phyloP scores from a whole-genome alignment of 2,113 vertebrate genomes.

The Hystrix cristata region DNA sequence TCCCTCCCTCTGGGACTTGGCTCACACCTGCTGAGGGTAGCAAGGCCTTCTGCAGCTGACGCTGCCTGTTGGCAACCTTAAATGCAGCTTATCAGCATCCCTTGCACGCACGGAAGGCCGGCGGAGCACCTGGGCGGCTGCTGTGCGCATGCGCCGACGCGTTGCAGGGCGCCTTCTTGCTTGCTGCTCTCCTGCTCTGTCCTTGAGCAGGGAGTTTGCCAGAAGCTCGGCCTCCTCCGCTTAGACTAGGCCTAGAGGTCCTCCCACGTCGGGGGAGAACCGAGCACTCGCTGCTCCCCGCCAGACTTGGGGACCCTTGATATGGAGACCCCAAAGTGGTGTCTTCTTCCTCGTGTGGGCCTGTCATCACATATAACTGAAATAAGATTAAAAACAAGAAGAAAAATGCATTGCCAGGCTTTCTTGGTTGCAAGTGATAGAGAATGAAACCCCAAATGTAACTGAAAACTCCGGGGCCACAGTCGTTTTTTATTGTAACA shows the following conservation, averaged over 20 bases:
- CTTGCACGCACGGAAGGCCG: neutral
- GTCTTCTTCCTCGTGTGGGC: neutral
- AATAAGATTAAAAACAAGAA: neutral
- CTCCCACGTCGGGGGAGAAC: neutral
- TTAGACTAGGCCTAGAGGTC: neutral
- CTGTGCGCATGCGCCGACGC: rapidly evolving
- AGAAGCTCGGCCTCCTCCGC: rapidly evolving
- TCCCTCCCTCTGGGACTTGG: neutral
- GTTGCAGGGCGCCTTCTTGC: neutral
- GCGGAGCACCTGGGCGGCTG: neutral
- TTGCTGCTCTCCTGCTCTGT: neutral
- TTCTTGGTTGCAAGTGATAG: slow-evolving; percentile 3
- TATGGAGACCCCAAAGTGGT: neutral
- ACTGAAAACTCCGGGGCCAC: neutral
- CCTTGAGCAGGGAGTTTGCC: neutral
- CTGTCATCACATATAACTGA: neutral
- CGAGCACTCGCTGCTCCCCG: neutral
- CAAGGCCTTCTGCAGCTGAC: neutral
- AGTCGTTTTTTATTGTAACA: neutral
- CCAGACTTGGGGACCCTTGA: neutral
- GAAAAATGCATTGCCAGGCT: neutral
- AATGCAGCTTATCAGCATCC: neutral
- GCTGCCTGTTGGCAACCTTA: neutral
- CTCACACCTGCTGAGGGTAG: neutral
- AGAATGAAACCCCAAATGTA: neutral